These are phyloP conservation scores for Artemia sinica DNA, from an alignment of 2,888 invertebrate species.

Conservation along the genomic window DNA sequence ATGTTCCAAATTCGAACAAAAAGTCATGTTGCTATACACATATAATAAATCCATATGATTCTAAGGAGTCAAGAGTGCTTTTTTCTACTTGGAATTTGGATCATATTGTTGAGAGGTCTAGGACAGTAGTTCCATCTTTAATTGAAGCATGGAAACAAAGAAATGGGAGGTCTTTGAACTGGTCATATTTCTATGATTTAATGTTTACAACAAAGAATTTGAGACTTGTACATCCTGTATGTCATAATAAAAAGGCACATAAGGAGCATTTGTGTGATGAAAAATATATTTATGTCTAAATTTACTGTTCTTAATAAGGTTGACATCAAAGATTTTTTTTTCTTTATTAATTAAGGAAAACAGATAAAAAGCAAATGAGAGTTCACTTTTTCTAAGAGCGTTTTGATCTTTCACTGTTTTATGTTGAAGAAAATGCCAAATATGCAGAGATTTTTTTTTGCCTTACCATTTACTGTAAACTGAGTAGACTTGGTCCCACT, in stretches of 20 bases:
- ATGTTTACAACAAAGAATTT: slow-evolving; percentile 60
- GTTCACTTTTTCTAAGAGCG: too few relatives aligned
- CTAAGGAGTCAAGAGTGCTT: slow-evolving; percentile 57
- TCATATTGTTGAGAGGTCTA: slow-evolving; percentile 56
- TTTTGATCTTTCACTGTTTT: too few relatives aligned
- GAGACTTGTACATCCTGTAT: slow-evolving; percentile 69
- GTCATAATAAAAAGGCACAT: slow-evolving; percentile 44
- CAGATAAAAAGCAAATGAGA: too few relatives aligned
- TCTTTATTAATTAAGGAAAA: too few relatives aligned
- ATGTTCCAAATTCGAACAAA: slow-evolving; percentile 23
- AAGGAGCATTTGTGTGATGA: slow-evolving; percentile 6
- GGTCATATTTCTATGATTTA: slow-evolving; percentile 49
- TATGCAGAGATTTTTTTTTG: too few relatives aligned
- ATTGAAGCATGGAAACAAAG: slow-evolving; percentile 32
- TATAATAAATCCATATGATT: slow-evolving; percentile 63
- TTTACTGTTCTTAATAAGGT: not conserved
- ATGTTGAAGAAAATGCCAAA: too few relatives aligned
- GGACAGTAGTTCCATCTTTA: slow-evolving; percentile 54
- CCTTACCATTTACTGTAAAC: too few relatives aligned
- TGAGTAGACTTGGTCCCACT: too few relatives aligned
- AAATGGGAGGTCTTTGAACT: slow-evolving; percentile 34
- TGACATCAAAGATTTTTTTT: not conserved
- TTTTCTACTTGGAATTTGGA: slow-evolving; percentile 83
- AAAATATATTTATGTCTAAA: not conserved
- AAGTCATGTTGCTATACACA: slow-evolving; percentile 35